phyloP scores from a whole-genome alignment of 2,113 vertebrate genomes.

The Desmodus rotundus region DNA sequence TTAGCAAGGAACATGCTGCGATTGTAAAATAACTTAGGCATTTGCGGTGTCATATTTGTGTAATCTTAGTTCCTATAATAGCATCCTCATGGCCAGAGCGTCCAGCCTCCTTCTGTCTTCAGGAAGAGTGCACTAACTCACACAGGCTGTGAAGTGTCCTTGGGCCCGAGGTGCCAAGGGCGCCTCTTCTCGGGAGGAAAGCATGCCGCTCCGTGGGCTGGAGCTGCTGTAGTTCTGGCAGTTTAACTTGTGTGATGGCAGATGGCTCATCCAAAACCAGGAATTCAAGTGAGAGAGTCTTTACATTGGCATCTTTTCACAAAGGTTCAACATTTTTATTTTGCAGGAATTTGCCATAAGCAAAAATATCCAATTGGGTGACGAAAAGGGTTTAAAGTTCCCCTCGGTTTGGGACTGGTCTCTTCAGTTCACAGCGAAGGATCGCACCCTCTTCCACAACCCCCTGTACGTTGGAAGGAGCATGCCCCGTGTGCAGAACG shows the following conservation, averaged over 20 bases:
- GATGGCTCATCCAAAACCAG: neutral
- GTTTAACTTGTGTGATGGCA: neutral
- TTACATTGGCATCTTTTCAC: neutral
- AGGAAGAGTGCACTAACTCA: accelerated
- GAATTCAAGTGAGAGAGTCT: no score
- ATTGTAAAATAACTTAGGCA: neutral
- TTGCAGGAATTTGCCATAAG: conserved; percentile 94
- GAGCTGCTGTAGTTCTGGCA: neutral
- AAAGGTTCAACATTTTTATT: conserved; percentile 14
- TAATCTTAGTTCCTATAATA: neutral
- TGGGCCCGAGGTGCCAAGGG: accelerated
- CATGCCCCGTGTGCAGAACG: conserved; percentile 84
- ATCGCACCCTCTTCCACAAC: conserved; percentile 94
- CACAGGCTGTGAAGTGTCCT: accelerated
- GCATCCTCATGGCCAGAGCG: neutral
- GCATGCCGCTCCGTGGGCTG: accelerated
- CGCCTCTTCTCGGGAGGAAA: no score
- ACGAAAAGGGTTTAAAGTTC: conserved; percentile 89
- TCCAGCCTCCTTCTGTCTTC: neutral
- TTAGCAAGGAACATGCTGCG: neutral
- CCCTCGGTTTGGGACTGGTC: conserved; percentile 98
- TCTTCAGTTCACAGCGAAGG: conserved; percentile 90
- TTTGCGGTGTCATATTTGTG: neutral
- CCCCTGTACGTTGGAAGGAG: conserved; percentile 94
- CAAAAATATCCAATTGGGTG: conserved; percentile 91